Base-by-base conservation (phyloP, 64 coral and sea anemone species). In the Montipora efflorescens region DNA sequence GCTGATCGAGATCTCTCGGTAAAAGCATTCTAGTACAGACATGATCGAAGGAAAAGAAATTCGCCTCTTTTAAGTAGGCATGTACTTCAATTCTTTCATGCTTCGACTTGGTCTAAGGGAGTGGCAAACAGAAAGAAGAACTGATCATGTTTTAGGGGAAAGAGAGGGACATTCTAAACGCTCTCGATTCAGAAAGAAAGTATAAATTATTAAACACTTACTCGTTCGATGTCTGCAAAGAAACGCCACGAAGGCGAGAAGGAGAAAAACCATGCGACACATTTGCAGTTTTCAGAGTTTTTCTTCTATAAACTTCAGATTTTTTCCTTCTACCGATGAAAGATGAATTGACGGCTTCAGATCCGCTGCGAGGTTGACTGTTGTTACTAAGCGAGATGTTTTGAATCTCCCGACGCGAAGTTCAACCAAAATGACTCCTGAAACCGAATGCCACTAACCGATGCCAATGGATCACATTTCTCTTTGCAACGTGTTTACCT, bases 181-280 rank as follows among this genome's bases (percentile, higher is more conserved):
- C 28, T 36, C 28, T 36, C 28, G 28, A 36, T 36, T 36, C 28
- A 36, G 28, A 36, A 36, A 36, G 28, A 36, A 36, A 36, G 28
- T 36, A 36, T 1, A 36, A 36, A 36, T 36, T 36, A 36, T 36
- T 36, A 36, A 36, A 1, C 28, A 36, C 82, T 86, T 47, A 86
- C 82, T 86, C 18, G 82, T 19, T 72, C 49, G 82, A 86, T 71
- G 82, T 9, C 47, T 45, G 66, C 82, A 86, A 52, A 86, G 47
- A 2, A 4, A 86, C 66, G 66, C 62, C 82, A 86, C 6, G 0
- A 28, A 3, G 46, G 82, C 82, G 1, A 86, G 7, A 43, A 86
- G 46, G 3, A 72, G 9, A 3, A 49, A 66, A 50, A 18, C 13
- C 16, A 21, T 5, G 10, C 82, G 57, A 7, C 1, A 48, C 82